Base-by-base conservation (phyloP, 1,140 invertebrate genomes). In the Heliconius eleuchia region DNA sequence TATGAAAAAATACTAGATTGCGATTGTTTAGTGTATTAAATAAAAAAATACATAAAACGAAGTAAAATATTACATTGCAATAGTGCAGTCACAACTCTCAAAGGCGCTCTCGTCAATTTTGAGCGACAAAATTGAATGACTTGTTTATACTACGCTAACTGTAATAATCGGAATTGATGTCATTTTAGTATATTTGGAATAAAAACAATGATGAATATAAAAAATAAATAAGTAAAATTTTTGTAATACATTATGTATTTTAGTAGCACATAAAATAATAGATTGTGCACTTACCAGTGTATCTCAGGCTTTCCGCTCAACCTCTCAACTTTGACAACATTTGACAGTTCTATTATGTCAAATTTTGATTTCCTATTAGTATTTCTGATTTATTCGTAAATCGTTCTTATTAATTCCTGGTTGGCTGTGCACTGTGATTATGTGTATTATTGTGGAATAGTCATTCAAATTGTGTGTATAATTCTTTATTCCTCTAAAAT, bases 351-450 rank as follows among this genome's bases (percentile, higher is more conserved):
- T 3, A 66, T 30, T 73, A 66, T 75, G 57, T 75, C 74, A 75
- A 42, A 60, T 75, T 75, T 75, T 75, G 60, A 76, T 76, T 76
- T 70, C 74, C 23, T 76, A 76, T 30, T 50, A 66, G 60, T 66
- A 71, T 75, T 74, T 55, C 52, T 66, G 7, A 37, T 46, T 16
- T 52, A 74, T 42, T 66, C 60, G 37, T 76, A 8, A 70, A 39
- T 70, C 37, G 55, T 76, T 52, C 71, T 60, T 72, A 46, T 74
- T 76, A n/a, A 72, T 46, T 72, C 23, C 30, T 72, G 46, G 42
- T 80, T 70, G n/a, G 60, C 27, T 60, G 70, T 72, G 76, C 37
- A 39, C 19, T 71, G 70, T 72, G 46, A 77, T 52, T 39, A 71
- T 71, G 76, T 50, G 37, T n/a, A 55, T 39, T 73, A 42, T 73